phyloP scores from a whole-genome alignment of 2,888 invertebrate genomes.

The Ischnura elegans region DNA sequence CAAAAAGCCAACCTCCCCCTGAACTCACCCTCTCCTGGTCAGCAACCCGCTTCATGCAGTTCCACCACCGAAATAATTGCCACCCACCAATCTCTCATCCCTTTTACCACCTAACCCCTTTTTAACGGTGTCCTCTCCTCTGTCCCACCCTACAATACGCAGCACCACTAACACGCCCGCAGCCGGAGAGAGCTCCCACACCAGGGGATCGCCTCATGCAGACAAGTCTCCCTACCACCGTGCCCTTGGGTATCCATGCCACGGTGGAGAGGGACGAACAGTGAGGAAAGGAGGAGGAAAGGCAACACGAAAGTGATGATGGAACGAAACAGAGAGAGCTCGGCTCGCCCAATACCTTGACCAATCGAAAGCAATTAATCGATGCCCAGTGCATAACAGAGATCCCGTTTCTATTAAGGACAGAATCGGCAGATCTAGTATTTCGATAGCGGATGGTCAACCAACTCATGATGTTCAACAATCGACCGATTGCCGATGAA shows the following conservation, averaged over 20 bases:
- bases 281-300: neutral
- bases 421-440: too few relatives aligned
- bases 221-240: neutral
- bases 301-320: too few relatives aligned
- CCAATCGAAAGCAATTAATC: too few relatives aligned
- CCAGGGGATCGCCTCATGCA: too few relatives aligned
- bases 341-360: too few relatives aligned
- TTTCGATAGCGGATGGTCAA: too few relatives aligned
- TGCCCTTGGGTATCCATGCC: neutral
- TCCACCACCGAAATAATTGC: slow-evolving; percentile 63
- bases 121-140: neutral
- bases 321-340: too few relatives aligned
- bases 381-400: too few relatives aligned
- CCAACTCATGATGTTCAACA: too few relatives aligned
- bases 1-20: neutral
- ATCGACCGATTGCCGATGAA: too few relatives aligned
- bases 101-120: slow-evolving; percentile 38
- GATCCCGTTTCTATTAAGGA: too few relatives aligned
- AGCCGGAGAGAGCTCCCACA: neutral
- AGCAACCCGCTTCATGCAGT: slow-evolving; percentile 62
- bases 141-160: neutral
- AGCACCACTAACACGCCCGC: neutral
- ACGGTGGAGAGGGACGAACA: neutral
- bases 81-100: slow-evolving; percentile 44
- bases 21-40: neutral